Evolutionary conservation across 2,113 vertebrate genomes (phyloP).

Genomic region (Stictonetta naevosa): DNA sequence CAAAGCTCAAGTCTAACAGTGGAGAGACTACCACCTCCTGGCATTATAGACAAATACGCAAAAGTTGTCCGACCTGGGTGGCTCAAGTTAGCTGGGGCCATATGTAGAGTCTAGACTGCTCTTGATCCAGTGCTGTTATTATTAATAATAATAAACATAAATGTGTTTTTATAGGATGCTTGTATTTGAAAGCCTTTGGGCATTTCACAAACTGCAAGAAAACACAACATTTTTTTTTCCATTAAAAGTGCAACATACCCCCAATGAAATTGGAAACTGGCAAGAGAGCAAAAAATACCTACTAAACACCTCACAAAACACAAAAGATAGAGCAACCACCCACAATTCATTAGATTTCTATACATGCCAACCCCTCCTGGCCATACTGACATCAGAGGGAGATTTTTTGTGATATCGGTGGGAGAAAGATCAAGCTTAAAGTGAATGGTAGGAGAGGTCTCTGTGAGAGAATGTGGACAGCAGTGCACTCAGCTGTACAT

Average conservation of each 20-base stretch:
- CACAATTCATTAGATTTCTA: neutral
- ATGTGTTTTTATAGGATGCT: neutral
- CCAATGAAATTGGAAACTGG: neutral
- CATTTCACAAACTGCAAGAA: neutral
- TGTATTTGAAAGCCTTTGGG: neutral
- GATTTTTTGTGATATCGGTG: neutral
- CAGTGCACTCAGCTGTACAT: neutral
- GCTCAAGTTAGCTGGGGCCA: neutral
- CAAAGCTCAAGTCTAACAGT: neutral
- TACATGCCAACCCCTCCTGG: neutral
- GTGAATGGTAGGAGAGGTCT: neutral
- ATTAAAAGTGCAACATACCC: neutral
- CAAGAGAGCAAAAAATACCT: neutral
- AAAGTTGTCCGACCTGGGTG: neutral
- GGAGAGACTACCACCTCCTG: neutral
- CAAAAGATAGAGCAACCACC: neutral
- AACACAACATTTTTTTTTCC: neutral
- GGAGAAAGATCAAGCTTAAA: neutral
- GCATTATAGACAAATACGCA: neutral
- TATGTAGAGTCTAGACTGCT: neutral
- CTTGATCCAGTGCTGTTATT: neutral
- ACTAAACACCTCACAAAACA: neutral
- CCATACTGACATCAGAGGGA: neutral
- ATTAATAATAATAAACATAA: neutral
- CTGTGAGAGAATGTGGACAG: neutral